Conservation (phyloP, 2,797 vertebrate genomes). For the Muscicapa comitata region DNA sequence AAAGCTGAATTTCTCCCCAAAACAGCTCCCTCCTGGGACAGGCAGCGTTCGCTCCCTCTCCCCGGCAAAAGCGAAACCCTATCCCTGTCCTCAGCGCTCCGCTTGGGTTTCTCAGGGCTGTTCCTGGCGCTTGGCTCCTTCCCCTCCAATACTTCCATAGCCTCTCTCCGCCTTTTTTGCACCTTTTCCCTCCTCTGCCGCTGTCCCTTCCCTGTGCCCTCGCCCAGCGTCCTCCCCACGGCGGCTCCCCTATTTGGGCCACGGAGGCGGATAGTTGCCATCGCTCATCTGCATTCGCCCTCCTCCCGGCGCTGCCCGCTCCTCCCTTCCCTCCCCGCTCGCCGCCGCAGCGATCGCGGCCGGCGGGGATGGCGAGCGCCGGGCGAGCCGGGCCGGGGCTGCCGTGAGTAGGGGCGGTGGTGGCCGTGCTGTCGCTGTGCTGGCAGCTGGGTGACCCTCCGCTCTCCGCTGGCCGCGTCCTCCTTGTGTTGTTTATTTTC, state of each 20-base stretch:
- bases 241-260: not conserved
- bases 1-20: not conserved
- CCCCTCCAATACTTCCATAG: not conserved
- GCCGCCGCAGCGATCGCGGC: not conserved
- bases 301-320: not conserved
- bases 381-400: not conserved
- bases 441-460: not conserved
- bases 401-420: not conserved
- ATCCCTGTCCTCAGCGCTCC: not conserved
- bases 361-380: accelerated
- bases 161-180: not conserved
- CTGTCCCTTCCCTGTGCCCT: not conserved
- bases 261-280: not conserved
- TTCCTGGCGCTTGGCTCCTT: not conserved
- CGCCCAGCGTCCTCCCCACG: not conserved
- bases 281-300: conserved; percentile 20
- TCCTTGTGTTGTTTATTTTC: not conserved
- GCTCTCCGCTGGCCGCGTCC: not conserved
- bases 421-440: not conserved
- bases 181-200: not conserved
- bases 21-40: not conserved
- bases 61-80: not conserved
- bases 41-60: not conserved
- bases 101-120: conserved; percentile 8
- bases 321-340: conserved; percentile 1